Evolutionary conservation across 2,888 invertebrate species (phyloP), one percentile per base, ranked within the genome.

Genomic region (Epiblema foenella): DNA sequence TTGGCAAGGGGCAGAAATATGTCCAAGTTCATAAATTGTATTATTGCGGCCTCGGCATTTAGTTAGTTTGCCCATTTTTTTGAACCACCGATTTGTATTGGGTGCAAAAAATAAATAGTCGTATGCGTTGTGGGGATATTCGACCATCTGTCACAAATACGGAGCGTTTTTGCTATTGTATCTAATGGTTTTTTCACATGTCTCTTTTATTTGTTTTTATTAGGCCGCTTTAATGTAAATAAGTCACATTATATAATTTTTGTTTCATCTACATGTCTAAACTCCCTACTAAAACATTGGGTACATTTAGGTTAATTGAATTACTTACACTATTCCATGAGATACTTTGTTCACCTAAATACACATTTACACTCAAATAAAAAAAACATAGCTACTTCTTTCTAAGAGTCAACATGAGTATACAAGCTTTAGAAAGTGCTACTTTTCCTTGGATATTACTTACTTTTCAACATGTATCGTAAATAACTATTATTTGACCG

Each of bases 81-180:
- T 54, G 68, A 68, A 20, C 58, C 33, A n/a, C 42, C 57, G 52
- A 68, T 68, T 72, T 68, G 72, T 68, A 72, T 58, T 18, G 42
- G n/a, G 57, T 33, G 72, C 68, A 72, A 72, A 72, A 68, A 72
- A 72, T 68, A 18, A 33, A 72, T 64, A 63, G 57, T 52, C 33
- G 57, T 52, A 52, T 68, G 68, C 42, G 78, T 77, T 78, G 79
- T 84, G 82, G 86, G 84, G 84, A n/a, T 76, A 74, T 81, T 80
- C 78, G 79, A 78, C 88, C 90, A 90, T 90, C 90, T 90, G 90
- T 85, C 87, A 82, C 78, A 74, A 68, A 73, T 59, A 75, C 77
- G 77, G 76, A 81, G 79, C 81, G 78, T 82, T 81, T 82, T 81
- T 78, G 77, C 77, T 75, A 78, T 75, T 77, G 75, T 76, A 74